Percentiles rank a stretch among this genome's conserved stretches.
Evolutionary conservation across 2,888 invertebrate genomes (phyloP).

Genomic region (Phyllotreta striolata): DNA sequence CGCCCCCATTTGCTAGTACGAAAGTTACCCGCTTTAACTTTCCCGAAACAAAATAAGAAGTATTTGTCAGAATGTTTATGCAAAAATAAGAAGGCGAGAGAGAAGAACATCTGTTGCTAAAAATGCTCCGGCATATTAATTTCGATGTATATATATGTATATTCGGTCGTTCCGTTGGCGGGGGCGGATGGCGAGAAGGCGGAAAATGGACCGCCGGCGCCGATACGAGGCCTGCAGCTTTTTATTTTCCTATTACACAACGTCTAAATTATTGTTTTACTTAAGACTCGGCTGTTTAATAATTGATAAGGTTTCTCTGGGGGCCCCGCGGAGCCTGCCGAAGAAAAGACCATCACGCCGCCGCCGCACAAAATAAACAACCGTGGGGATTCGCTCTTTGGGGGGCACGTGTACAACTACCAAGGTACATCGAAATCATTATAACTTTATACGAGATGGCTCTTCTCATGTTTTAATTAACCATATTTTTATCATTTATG

Average conservation of each 20-base stretch:
- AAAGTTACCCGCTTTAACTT: constrained; percentile 17
- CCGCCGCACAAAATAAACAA: constrained; percentile 36
- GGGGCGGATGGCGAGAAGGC: constrained; percentile 43
- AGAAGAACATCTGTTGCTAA: constrained; percentile 56
- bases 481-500: too few species aligned
- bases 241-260: constrained; percentile 59
- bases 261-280: constrained; percentile 61
- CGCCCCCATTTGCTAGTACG: not conserved
- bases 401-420: constrained; percentile 12
- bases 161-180: constrained; percentile 31
- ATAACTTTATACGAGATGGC: constrained; percentile 4
- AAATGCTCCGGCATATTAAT: constrained; percentile 57
- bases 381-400: constrained; percentile 22
- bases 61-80: constrained; percentile 43
- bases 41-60: constrained; percentile 20
- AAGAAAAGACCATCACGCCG: constrained; percentile 35
- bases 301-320: constrained; percentile 58
- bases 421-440: constrained; percentile 6
- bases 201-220: constrained; percentile 10
- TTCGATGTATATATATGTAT: constrained; percentile 44
- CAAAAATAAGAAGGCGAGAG: constrained; percentile 51
- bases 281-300: constrained; percentile 60
- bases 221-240: constrained; percentile 50
- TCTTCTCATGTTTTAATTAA: not conserved
- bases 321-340: constrained; percentile 43